These are phyloP conservation scores for Teleiodes luculella DNA, from an alignment of 2,888 invertebrate genomes.

Conservation along the genomic window DNA sequence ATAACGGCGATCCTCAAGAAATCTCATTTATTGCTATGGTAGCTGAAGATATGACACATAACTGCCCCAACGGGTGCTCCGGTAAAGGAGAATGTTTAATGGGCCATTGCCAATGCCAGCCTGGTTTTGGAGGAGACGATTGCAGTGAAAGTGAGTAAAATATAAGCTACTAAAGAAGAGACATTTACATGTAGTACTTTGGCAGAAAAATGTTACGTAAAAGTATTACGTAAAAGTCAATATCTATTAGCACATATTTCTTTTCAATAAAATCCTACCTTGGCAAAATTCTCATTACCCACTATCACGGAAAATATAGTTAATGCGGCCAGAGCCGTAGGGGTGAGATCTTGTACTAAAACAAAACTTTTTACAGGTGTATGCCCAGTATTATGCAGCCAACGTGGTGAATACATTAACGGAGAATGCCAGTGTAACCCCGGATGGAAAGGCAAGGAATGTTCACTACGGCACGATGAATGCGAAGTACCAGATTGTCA, in stretches of 20 bases:
- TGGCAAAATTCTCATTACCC: no score
- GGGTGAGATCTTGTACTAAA: no score
- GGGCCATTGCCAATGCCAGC: slow-evolving; percentile 97
- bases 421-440: slow-evolving; percentile 98
- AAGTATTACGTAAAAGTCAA: no score
- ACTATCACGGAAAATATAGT: no score
- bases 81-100: slow-evolving; percentile 97
- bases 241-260: background rate
- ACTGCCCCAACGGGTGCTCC: slow-evolving; percentile 97
- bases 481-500: slow-evolving; percentile 98
- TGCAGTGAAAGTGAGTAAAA: slow-evolving; percentile 93
- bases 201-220: no score
- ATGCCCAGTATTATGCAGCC: slow-evolving; percentile 97
- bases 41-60: slow-evolving; percentile 95
- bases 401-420: slow-evolving; percentile 96
- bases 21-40: slow-evolving; percentile 89
- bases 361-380: slow-evolving; percentile 81
- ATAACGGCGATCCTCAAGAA: slow-evolving; percentile 94
- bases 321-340: no score
- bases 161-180: no score
- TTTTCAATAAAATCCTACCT: no score
- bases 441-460: slow-evolving; percentile 99
- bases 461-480: slow-evolving; percentile 95
- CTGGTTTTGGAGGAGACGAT: slow-evolving; percentile 97
- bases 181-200: no score